Conservation (phyloP, 2,888 invertebrate genomes). For the Drosophila mercatorum region DNA sequence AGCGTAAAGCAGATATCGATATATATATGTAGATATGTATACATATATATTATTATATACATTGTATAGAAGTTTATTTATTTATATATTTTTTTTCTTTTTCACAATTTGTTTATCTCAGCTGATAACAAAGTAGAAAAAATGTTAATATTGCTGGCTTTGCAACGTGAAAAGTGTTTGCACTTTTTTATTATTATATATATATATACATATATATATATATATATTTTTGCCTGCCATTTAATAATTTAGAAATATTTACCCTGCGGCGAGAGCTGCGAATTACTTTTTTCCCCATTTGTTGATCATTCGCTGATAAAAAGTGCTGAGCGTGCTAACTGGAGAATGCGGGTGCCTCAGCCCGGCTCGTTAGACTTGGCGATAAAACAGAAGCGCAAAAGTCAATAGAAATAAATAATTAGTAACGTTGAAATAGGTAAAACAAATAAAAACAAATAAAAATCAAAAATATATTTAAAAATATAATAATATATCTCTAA, state of each 20-base stretch:
- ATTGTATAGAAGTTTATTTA: slow-evolving; percentile 4
- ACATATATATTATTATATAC: neutral
- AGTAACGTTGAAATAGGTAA: neutral
- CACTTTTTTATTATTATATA: slow-evolving; percentile 12
- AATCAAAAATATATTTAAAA: neutral
- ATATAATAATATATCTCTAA: no score
- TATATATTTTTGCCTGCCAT: slow-evolving; percentile 9
- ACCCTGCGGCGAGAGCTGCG: slow-evolving; percentile 3
- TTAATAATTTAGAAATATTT: slow-evolving; percentile 45
- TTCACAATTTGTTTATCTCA: slow-evolving; percentile 52
- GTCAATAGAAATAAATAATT: slow-evolving; percentile 7
- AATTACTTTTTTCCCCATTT: slow-evolving; percentile 17
- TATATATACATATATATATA: neutral
- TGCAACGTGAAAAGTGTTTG: slow-evolving; percentile 31
- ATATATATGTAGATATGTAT: neutral
- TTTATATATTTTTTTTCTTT: slow-evolving; percentile 5
- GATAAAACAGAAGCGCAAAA: neutral
- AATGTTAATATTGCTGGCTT: slow-evolving; percentile 21
- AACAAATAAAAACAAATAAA: neutral
- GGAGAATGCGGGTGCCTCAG: neutral
- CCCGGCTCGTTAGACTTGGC: neutral
- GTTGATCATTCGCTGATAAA: slow-evolving; percentile 29
- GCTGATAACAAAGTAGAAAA: slow-evolving; percentile 56
- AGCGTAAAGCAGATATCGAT: no score
- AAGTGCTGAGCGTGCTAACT: slow-evolving; percentile 7